Percentiles rank a stretch among this genome's conserved stretches.
These are phyloP conservation scores for Chrysocyon brachyurus DNA, from an alignment of 2,797 vertebrate genomes.

Conservation along the genomic window DNA sequence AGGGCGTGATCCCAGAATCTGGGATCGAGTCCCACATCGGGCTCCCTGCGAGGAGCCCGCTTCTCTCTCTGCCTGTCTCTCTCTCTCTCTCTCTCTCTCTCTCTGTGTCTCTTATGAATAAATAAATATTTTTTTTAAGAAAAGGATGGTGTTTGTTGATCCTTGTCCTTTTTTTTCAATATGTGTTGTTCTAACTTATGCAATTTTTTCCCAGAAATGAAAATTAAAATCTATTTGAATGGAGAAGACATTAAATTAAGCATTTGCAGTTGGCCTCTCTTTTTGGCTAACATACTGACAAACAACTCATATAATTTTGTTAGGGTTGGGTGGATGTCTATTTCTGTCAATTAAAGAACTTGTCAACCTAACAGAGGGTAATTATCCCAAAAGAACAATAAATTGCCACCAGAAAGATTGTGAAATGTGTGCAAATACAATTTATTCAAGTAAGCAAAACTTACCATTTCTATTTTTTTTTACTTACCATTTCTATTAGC, in stretches of 20 bases:
- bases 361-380: background rate
- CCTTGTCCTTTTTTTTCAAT: background rate
- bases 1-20: too few relatives aligned
- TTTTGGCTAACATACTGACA: background rate
- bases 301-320: background rate
- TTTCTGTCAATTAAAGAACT: conserved; percentile 49
- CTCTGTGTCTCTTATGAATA: too few relatives aligned
- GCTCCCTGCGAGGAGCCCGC: too few relatives aligned
- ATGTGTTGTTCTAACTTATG: background rate
- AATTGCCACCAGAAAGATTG: background rate
- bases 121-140: background rate
- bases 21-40: too few relatives aligned
- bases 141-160: background rate
- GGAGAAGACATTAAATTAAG: background rate
- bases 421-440: background rate
- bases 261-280: background rate
- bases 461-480: background rate
- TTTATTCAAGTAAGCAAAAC: background rate
- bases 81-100: too few relatives aligned
- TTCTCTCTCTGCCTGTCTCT: too few relatives aligned
- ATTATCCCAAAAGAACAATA: background rate
- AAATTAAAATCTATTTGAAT: background rate
- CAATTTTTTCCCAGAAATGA: background rate
- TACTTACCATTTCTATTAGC: background rate
- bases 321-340: background rate